Evolutionary conservation across 2,888 invertebrate genomes (phyloP).

Genomic region (Orchestes rusci): DNA sequence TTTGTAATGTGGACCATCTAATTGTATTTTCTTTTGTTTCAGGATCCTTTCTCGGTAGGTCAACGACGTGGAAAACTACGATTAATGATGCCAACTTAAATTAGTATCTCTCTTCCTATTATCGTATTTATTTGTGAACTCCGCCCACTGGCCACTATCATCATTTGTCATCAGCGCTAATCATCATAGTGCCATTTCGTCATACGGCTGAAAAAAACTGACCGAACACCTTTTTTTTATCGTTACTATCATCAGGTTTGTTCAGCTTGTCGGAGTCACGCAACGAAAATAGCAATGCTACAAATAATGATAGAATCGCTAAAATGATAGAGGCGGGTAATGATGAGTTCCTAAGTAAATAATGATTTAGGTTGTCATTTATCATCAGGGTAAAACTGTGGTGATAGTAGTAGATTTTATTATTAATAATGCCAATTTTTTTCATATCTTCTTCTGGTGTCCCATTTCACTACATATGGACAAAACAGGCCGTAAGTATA

Average conservation of each 20-base stretch:
- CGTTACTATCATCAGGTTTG: constrained; percentile 4
- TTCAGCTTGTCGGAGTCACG: constrained; percentile 8
- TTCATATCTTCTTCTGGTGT: no score
- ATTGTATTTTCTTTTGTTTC: constrained; percentile 47
- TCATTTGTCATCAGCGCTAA: constrained; percentile 7
- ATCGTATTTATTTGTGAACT: constrained; percentile 3
- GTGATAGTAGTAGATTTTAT: constrained; percentile 10
- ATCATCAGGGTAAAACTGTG: not conserved
- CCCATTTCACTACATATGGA: no score
- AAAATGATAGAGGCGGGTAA: no score
- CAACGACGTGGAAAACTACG: no score
- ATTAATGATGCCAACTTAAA: no score
- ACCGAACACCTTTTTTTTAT: constrained; percentile 6
- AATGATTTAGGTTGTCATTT: no score
- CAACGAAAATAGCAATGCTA: constrained; percentile 4
- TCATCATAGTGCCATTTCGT: no score
- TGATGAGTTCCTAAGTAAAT: no score
- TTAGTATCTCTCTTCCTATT: no score
- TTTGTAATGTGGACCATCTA: not conserved
- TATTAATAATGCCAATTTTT: not conserved
- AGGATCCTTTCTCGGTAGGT: constrained; percentile 59
- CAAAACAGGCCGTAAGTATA: constrained; percentile 12
- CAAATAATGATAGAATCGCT: constrained; percentile 3
- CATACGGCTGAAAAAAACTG: constrained; percentile 3
- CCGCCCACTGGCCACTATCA: constrained; percentile 2